phyloP scores from a whole-genome alignment of 1,140 invertebrate species.

The Aphis gossypii region DNA sequence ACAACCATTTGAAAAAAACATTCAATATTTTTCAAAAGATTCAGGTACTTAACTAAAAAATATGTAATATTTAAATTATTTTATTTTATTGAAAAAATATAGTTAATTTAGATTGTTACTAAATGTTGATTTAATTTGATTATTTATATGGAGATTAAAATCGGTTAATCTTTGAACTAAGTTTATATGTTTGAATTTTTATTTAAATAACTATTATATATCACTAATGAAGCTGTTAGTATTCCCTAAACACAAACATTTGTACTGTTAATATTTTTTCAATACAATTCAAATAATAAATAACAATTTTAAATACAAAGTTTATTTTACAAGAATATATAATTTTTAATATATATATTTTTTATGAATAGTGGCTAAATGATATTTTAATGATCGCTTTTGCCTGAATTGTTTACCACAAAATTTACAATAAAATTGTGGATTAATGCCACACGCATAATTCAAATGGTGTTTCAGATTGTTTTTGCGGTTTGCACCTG shows the following conservation, averaged over 20 bases:
- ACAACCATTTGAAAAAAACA: no score
- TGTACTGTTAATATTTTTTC: no score
- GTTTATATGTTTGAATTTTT: no score
- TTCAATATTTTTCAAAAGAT: no score
- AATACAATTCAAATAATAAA: neutral
- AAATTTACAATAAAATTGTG: conserved; percentile 68
- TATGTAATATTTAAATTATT: neutral
- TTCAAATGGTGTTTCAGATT: conserved; percentile 66
- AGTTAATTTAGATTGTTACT: no score
- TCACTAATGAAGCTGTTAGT: neutral
- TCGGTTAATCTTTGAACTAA: no score
- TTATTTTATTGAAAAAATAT: neutral
- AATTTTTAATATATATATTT: conserved; percentile 6
- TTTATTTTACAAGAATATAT: neutral
- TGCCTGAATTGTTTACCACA: neutral
- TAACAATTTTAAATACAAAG: neutral
- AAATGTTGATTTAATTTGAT: no score
- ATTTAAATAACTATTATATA: neutral
- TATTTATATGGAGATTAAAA: no score
- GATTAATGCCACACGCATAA: conserved; percentile 69
- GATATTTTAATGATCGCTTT: conserved; percentile 24
- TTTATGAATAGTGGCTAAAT: conserved; percentile 7
- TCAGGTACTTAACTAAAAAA: neutral
- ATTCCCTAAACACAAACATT: no score
- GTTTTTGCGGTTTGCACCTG: conserved; percentile 61